Percentiles rank a stretch among this genome's conserved stretches.
These are phyloP conservation scores for Crossoptilon crossoptilon DNA, from an alignment of 2,797 vertebrate species.

Conservation along the genomic window DNA sequence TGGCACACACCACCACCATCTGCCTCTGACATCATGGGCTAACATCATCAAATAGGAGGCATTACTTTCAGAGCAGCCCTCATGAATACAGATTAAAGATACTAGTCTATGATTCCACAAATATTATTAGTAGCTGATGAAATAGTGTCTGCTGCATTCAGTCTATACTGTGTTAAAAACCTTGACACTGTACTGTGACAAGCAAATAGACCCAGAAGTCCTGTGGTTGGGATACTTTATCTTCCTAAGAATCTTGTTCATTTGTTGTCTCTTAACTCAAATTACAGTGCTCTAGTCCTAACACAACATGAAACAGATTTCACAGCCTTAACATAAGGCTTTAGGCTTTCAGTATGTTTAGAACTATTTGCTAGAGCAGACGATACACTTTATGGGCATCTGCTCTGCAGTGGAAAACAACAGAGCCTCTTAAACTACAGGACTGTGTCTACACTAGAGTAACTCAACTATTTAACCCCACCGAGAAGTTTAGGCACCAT, in stretches of 20 bases:
- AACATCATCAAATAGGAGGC: too few species aligned
- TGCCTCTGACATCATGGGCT: too few species aligned
- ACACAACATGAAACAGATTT: accelerated
- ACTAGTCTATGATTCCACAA: background rate
- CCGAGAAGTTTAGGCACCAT: background rate
- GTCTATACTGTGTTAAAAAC: background rate
- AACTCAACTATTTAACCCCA: background rate
- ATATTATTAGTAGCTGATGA: background rate
- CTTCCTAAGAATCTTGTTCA: background rate
- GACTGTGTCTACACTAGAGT: background rate
- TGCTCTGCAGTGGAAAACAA: background rate
- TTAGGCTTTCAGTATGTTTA: background rate
- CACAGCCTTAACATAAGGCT: background rate
- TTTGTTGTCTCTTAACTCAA: background rate
- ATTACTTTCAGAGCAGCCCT: too few species aligned
- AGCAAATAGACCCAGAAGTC: background rate
- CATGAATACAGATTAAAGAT: background rate
- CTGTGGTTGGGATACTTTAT: background rate
- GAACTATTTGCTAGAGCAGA: background rate
- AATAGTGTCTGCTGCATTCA: background rate
- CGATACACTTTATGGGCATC: accelerated
- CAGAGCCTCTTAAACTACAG: background rate
- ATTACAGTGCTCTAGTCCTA: background rate
- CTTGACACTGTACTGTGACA: background rate
- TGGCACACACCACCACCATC: too few species aligned